Conservation (phyloP, 1,140 invertebrate genomes). For the Zaprionus vittiger region DNA sequence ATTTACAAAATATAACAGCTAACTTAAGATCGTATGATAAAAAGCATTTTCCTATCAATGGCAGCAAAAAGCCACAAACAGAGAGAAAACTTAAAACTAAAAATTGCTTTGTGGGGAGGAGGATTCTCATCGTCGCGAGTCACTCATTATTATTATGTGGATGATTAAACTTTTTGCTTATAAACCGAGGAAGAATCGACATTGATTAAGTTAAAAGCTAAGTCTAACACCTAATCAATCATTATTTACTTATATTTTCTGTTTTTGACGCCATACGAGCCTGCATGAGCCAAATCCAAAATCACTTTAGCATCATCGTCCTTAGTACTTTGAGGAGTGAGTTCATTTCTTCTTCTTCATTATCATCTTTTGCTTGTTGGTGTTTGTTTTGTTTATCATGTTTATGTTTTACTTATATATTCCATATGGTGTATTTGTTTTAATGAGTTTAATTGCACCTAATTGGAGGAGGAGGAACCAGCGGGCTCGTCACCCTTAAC, state of each 20-base stretch:
- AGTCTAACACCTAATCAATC: slow-evolving; percentile 76
- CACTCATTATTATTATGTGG: slow-evolving; percentile 28
- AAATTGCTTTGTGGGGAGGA: slow-evolving; percentile 60
- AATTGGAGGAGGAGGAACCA: slow-evolving; percentile 62
- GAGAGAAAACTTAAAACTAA: slow-evolving; percentile 62
- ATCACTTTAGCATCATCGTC: slow-evolving; percentile 81
- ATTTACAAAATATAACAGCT: slow-evolving; percentile 67
- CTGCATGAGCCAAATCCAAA: slow-evolving; percentile 63
- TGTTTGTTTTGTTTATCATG: slow-evolving; percentile 19
- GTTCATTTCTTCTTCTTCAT: slow-evolving; percentile 28
- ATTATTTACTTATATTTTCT: slow-evolving; percentile 72
- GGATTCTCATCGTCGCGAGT: slow-evolving; percentile 17
- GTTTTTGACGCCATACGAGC: slow-evolving; percentile 69
- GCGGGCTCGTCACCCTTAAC: slow-evolving; percentile 76
- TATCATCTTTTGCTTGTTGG: slow-evolving; percentile 8
- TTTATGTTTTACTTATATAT: background rate
- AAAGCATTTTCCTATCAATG: slow-evolving; percentile 71
- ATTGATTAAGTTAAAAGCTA: slow-evolving; percentile 73
- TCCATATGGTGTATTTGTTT: slow-evolving; percentile 16
- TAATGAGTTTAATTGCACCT: slow-evolving; percentile 52
- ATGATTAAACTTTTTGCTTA: slow-evolving; percentile 40
- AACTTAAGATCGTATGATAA: slow-evolving; percentile 78
- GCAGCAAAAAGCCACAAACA: slow-evolving; percentile 57
- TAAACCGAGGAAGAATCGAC: slow-evolving; percentile 75
- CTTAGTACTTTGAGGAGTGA: slow-evolving; percentile 81